Conservation (phyloP, 1,140 invertebrate genomes). For the Stenopsyche tienmushanensis region DNA sequence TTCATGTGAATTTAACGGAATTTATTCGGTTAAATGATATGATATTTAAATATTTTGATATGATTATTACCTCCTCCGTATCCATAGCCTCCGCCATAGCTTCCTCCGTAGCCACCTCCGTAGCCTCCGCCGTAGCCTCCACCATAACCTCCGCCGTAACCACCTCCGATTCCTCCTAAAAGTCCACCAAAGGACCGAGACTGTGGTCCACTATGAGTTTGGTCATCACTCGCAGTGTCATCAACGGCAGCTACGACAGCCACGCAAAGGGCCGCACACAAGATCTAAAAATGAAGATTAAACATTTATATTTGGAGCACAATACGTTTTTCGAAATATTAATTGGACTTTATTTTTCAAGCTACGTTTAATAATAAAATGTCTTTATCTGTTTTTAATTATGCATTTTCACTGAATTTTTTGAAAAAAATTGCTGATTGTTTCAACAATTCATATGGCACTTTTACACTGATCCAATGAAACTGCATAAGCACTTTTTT, state of each 20-base stretch:
- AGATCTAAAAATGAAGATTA: constrained; percentile 23
- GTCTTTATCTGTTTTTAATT: not conserved
- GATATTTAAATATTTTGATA: not conserved
- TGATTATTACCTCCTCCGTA: constrained; percentile 26
- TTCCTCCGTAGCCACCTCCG: constrained; percentile 16
- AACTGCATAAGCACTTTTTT: too few species aligned
- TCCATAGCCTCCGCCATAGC: constrained; percentile 28
- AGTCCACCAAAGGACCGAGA: constrained; percentile 29
- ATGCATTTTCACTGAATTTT: not conserved
- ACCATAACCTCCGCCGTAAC: constrained; percentile 31
- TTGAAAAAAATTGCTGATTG: not conserved
- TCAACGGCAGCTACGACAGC: constrained; percentile 29
- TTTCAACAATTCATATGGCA: not conserved
- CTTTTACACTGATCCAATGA: too few species aligned
- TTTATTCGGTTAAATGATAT: not conserved
- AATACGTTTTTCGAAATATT: not conserved
- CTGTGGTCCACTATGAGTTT: constrained; percentile 8
- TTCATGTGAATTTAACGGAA: not conserved
- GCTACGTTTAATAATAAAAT: not conserved
- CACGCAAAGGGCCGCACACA: constrained; percentile 23
- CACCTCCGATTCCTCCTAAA: constrained; percentile 13
- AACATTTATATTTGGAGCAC: not conserved
- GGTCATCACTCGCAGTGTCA: constrained; percentile 17
- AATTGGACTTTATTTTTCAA: not conserved
- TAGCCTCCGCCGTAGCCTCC: constrained; percentile 27